Percentiles rank a stretch among this genome's conserved stretches.
phyloP scores from a whole-genome alignment of 2,113 vertebrate species.

The Talpa occidentalis region DNA sequence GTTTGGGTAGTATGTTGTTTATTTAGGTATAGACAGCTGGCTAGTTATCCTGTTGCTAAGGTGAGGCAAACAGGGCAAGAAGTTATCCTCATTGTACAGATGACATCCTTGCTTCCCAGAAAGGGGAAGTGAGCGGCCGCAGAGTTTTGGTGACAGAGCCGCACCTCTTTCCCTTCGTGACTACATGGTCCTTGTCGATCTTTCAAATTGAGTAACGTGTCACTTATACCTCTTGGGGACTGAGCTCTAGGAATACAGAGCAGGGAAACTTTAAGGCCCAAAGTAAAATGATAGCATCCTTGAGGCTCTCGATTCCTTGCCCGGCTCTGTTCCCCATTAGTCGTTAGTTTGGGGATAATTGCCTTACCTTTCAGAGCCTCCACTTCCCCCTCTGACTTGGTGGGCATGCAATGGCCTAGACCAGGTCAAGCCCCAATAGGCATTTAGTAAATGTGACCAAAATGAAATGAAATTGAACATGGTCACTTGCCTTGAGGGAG shows the following conservation, averaged over 20 bases:
- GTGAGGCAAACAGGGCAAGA: not conserved
- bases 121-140: not conserved
- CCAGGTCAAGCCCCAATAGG: not conserved
- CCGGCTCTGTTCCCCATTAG: not conserved
- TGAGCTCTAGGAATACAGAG: too few species aligned
- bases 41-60: not conserved
- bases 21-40: not conserved
- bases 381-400: not conserved
- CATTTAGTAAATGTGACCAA: not conserved
- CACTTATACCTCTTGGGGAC: too few species aligned
- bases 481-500: not conserved
- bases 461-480: not conserved
- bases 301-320: rapidly evolving
- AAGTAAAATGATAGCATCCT: rapidly evolving
- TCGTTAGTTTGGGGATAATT: not conserved
- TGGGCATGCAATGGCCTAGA: not conserved
- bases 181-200: rapidly evolving
- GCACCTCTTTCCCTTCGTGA: not conserved
- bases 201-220: rapidly evolving
- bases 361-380: not conserved
- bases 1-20: not conserved
- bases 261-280: rapidly evolving
- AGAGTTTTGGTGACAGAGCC: not conserved
- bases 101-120: not conserved
- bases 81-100: not conserved